These are phyloP conservation scores for Toxotes chatareus DNA, from an alignment of 2,113 vertebrate genomes.

Conservation along the genomic window DNA sequence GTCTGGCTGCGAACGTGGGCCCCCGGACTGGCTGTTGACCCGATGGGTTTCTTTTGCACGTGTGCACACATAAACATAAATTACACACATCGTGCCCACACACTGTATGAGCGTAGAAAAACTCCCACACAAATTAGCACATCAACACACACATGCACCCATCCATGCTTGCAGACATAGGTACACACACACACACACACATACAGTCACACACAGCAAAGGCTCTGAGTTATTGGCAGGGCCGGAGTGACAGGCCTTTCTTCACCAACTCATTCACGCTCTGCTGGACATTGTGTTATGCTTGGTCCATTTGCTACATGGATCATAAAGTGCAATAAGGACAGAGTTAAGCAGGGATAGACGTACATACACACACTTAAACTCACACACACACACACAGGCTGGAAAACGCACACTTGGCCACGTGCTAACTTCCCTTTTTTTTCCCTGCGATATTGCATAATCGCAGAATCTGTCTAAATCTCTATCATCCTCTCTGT, in stretches of 20 bases:
- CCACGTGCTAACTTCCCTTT: conserved; percentile 4
- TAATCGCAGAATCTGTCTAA: conserved; percentile 58
- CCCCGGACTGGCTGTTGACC: conserved; percentile 46
- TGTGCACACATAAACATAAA: conserved; percentile 43
- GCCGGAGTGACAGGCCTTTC: conserved; percentile 61
- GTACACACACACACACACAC: conserved; percentile 5
- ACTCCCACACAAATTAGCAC: conserved; percentile 55
- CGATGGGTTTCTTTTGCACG: conserved; percentile 48
- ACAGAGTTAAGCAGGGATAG: conserved; percentile 56
- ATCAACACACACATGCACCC: conserved; percentile 42
- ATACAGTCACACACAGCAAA: background rate
- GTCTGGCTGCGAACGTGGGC: conserved; percentile 36
- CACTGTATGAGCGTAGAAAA: conserved; percentile 3
- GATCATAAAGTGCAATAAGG: conserved; percentile 75
- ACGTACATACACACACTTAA: conserved; percentile 12
- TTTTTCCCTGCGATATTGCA: conserved; percentile 35
- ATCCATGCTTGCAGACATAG: conserved; percentile 41
- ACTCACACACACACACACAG: background rate
- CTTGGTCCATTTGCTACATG: conserved; percentile 61
- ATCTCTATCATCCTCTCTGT: background rate
- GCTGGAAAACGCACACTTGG: conserved; percentile 30
- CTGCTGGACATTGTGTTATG: conserved; percentile 64
- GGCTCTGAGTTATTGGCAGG: conserved; percentile 53
- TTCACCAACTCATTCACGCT: conserved; percentile 56
- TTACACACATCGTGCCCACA: conserved; percentile 49